phyloP scores from a whole-genome alignment of 2,888 invertebrate species.

The Cataglyphis altisquamis region DNA sequence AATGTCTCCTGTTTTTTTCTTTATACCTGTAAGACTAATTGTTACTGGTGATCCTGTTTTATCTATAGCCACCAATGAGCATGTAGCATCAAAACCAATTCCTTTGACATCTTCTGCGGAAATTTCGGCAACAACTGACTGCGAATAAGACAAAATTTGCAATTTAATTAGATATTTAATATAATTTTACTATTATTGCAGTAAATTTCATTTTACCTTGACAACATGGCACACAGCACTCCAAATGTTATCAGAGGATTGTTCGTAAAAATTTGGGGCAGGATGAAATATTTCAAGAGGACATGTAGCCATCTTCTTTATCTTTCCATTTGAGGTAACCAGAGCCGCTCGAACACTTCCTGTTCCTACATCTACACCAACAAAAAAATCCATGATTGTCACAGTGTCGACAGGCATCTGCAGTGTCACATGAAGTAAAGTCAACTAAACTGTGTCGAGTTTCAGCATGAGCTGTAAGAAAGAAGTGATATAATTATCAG shows the following conservation, averaged over 20 bases:
- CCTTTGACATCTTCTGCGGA: slow-evolving; percentile 89
- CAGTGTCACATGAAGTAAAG: slow-evolving; percentile 53
- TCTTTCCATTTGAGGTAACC: slow-evolving; percentile 90
- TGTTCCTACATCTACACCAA: slow-evolving; percentile 98
- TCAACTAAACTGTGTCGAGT: slow-evolving; percentile 60
- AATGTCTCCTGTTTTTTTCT: not conserved
- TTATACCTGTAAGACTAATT: slow-evolving; percentile 89
- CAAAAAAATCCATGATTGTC: slow-evolving; percentile 87
- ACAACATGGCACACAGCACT: slow-evolving; percentile 90
- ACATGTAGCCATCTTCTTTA: slow-evolving; percentile 89
- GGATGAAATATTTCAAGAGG: slow-evolving; percentile 93
- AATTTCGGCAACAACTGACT: slow-evolving; percentile 72
- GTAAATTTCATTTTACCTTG: slow-evolving; percentile 88
- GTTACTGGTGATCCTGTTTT: slow-evolving; percentile 90
- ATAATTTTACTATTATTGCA: not conserved
- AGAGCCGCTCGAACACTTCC: slow-evolving; percentile 96
- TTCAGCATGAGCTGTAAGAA: slow-evolving; percentile 65
- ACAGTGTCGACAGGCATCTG: not conserved
- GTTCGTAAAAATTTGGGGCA: slow-evolving; percentile 93
- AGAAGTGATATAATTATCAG: slow-evolving; percentile 69
- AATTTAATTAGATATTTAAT: not conserved
- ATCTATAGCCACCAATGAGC: slow-evolving; percentile 95
- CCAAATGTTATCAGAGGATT: slow-evolving; percentile 97
- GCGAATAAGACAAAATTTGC: not conserved
- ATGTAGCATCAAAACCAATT: slow-evolving; percentile 98